These are phyloP conservation scores for Micromussa lordhowensis DNA, from an alignment of 92 coral and sea anemone species.

Conservation along the genomic window DNA sequence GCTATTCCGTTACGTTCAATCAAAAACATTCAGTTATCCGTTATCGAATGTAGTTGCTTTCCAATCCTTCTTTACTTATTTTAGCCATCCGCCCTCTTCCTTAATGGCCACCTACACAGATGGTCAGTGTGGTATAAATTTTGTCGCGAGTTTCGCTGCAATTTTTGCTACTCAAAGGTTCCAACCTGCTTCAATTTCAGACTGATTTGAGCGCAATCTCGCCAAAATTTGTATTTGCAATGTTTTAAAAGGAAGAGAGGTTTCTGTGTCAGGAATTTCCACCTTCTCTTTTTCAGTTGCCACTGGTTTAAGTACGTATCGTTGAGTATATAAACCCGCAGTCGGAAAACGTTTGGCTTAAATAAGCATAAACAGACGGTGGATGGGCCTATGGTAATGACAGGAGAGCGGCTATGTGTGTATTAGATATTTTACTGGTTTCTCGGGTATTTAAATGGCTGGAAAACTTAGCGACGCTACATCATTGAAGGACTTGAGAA, in stretches of 20 bases:
- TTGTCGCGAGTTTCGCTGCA: too few relatives aligned
- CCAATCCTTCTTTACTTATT: too few relatives aligned
- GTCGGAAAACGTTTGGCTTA: not conserved
- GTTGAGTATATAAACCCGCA: not conserved
- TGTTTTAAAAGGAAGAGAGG: too few relatives aligned
- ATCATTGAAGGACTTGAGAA: not conserved
- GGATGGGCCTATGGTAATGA: not conserved
- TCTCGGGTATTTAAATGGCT: not conserved
- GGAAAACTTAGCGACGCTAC: not conserved
- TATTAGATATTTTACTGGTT: not conserved
- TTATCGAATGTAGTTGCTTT: not conserved
- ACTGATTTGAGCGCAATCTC: too few relatives aligned
- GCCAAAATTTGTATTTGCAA: too few relatives aligned
- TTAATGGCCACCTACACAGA: too few relatives aligned
- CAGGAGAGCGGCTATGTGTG: not conserved
- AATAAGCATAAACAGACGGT: not conserved
- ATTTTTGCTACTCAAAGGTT: too few relatives aligned
- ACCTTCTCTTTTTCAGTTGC: not conserved
- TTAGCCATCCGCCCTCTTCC: not conserved
- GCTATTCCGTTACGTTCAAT: slow-evolving; percentile 3
- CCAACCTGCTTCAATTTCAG: too few relatives aligned
- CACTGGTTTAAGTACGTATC: not conserved
- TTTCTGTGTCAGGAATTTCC: not conserved
- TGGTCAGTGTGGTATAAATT: too few relatives aligned
- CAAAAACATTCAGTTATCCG: not conserved